phyloP scores from a whole-genome alignment of 2,888 invertebrate genomes.

The Leptogaster cylindrica region DNA sequence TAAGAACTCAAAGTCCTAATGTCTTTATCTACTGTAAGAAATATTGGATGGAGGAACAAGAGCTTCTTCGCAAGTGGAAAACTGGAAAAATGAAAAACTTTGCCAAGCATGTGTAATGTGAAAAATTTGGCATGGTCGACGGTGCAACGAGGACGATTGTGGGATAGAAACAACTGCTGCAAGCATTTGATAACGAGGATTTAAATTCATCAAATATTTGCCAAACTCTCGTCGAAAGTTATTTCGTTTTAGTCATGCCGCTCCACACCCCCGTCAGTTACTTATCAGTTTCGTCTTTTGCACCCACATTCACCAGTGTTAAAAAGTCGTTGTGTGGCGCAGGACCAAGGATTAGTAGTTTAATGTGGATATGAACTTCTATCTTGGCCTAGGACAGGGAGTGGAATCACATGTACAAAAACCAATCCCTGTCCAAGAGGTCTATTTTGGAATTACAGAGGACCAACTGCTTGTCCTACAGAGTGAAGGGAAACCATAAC shows the following conservation, averaged over 20 bases:
- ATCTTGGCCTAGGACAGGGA: background rate
- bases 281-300: conserved; percentile 24
- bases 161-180: conserved; percentile 37
- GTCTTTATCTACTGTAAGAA: conserved; percentile 16
- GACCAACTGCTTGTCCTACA: conserved; percentile 7
- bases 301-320: background rate
- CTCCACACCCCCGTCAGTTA: background rate
- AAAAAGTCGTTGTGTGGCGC: background rate
- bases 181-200: conserved; percentile 37
- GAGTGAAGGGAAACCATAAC: too few relatives aligned
- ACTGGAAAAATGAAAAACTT: conserved; percentile 19
- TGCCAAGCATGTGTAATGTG: conserved; percentile 31
- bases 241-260: conserved; percentile 4
- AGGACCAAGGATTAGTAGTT: background rate
- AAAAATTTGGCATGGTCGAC: conserved; percentile 16
- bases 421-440: conserved; percentile 16
- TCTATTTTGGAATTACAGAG: conserved; percentile 23
- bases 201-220: conserved; percentile 38
- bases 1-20: conserved; percentile 13
- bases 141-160: background rate
- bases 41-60: background rate
- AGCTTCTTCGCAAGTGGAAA: too few relatives aligned
- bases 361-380: background rate
- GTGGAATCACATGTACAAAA: conserved; percentile 11
- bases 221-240: conserved; percentile 11